Conservation (phyloP, 1,140 invertebrate genomes). For the Arion vulgaris region DNA sequence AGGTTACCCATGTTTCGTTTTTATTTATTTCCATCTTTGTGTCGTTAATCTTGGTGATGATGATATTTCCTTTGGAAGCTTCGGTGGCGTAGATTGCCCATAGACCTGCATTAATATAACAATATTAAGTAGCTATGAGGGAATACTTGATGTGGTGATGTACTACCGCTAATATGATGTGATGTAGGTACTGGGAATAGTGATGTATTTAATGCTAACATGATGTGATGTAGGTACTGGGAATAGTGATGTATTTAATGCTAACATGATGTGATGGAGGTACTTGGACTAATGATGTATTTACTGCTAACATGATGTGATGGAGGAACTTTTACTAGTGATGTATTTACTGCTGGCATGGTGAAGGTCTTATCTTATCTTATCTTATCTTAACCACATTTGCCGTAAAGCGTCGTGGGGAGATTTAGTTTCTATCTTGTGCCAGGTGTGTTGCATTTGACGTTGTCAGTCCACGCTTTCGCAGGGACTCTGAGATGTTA, state of each 20-base stretch:
- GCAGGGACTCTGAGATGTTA: no score
- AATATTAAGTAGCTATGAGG: no score
- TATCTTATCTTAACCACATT: no score
- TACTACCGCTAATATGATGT: neutral
- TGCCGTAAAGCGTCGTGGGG: no score
- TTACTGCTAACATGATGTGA: neutral
- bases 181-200: neutral
- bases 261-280: neutral
- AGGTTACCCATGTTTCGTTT: constrained; percentile 61
- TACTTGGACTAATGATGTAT: neutral
- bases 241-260: neutral
- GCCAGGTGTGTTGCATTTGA: no score
- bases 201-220: neutral
- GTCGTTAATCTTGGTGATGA: constrained; percentile 60
- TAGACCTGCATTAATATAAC: constrained; percentile 45
- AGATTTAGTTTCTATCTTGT: no score
- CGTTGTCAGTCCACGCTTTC: no score
- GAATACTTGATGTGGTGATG: no score
- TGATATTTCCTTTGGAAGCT: constrained; percentile 56
- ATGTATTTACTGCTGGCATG: neutral
- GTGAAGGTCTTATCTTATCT: no score
- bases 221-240: neutral
- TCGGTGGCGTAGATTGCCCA: constrained; percentile 65
- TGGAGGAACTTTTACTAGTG: neutral
- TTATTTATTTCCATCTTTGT: constrained; percentile 53